These are phyloP conservation scores for Camponotus floridanus DNA, from an alignment of 1,140 invertebrate species.

Conservation along the genomic window DNA sequence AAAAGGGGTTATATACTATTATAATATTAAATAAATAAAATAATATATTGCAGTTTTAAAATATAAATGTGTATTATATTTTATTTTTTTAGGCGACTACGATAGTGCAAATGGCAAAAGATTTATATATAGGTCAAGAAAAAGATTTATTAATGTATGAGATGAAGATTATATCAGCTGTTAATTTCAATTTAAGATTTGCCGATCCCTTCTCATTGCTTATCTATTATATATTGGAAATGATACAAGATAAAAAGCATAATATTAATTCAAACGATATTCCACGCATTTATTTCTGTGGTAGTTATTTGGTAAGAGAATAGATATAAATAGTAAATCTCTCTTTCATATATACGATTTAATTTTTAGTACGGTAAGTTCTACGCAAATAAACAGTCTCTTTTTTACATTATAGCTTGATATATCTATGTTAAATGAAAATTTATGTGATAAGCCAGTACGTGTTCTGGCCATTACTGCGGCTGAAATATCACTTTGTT, in stretches of 20 bases:
- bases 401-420: constrained; percentile 73
- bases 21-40: not conserved
- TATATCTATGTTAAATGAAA: constrained; percentile 70
- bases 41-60: not conserved
- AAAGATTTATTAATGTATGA: constrained; percentile 68
- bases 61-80: constrained; percentile 33
- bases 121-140: constrained; percentile 47
- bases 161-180: constrained; percentile 61
- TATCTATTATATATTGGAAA: constrained; percentile 53
- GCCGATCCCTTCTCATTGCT: constrained; percentile 73
- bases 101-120: constrained; percentile 63
- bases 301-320: constrained; percentile 72
- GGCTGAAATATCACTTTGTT: constrained; percentile 62
- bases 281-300: constrained; percentile 58
- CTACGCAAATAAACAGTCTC: not conserved
- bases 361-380: not conserved
- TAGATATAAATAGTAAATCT: not conserved
- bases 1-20: not conserved
- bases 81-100: constrained; percentile 59
- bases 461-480: constrained; percentile 52
- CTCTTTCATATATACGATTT: not conserved
- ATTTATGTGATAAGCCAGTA: constrained; percentile 39
- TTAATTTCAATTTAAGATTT: constrained; percentile 75
- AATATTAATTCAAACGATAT: not conserved
- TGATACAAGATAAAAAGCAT: not conserved